Base-by-base conservation (phyloP, 2,113 vertebrate genomes). In the Haliaeetus leucogaster region DNA sequence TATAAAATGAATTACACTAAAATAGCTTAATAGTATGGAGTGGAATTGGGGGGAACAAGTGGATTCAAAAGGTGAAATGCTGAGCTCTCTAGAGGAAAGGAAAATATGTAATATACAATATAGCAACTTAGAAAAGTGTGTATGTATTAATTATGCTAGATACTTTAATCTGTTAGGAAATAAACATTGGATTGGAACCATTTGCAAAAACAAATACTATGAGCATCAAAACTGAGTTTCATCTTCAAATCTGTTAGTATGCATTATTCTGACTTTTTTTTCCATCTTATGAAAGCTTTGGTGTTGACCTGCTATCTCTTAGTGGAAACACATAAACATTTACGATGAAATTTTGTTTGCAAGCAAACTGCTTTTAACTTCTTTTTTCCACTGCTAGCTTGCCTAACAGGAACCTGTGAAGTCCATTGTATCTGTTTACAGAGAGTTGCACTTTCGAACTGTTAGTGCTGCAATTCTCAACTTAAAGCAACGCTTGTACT, bases 181-280 rank as follows among this genome's bases (percentile, higher is more conserved):
- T 87, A 96, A 95, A 93, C 25, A 71, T 0, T 77, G 34, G 87
- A 76, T 83, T 70, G 62, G 47, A 86, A 78, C 18, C 68, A 45
- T 63, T 94, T 96, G 25, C 42, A 80, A 83, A 89, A 77, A 56
- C 82, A 96, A 68, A 91, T 82, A 79, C 29, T 63, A 2, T 34
- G 29, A 77, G 45, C 76, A 78, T 90, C 56, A 88, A 85, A 87
- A 91, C 20, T 68, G 55, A 91, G 72, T 91, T 95, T 96, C 17
- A 66, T 94, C 50, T 93, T 87, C 65, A 86, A 86, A 94, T 96
- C 58, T 96, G 74, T 94, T 93, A 76, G 27, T 58, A 34, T 58
- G 50, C 88, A 10, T 88, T 95, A 95, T 29, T 91, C 88, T 93
- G 62, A 87, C 61, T 88, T 82, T 83, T 82, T 95, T 79, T 53